Base-by-base conservation (phyloP, 1,140 invertebrate species). In the Penaeus indicus region DNA sequence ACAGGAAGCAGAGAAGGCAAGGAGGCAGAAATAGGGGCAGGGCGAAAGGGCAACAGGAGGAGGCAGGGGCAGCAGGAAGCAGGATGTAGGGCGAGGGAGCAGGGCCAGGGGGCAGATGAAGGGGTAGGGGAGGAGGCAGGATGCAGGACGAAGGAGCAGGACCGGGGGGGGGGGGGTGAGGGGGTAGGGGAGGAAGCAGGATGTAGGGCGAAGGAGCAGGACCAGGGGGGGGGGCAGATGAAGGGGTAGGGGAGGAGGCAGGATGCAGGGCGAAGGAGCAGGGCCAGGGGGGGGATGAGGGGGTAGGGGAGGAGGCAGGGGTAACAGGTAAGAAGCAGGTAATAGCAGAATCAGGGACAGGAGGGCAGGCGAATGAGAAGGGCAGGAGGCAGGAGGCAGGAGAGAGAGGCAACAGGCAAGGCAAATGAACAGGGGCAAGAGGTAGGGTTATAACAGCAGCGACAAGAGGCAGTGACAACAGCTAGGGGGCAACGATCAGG, bases 11-110 rank as follows among this genome's bases (percentile, higher is more conserved):
- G 38, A 79, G 77, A 42, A 42, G 47, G 77, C 32, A 47, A 47
- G 38, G 22, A 69, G 21, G 60, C n/a, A 21, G 22, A 69, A 13
- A n/a, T 1, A 69, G 22, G 32, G 67, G 32, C n/a, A 69, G 22
- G 32, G 67, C 11, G 42, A 80, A 21, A n/a, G 78, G 54, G 78
- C 32, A 47, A n/a, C 18, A 47, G 38, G 16, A 47, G n/a, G 78
- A 80, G 78, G 22, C 27, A 80, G 22, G n/a, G 78, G 47, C 25
- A 80, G 78, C 16, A 47, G 54, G 38, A 47, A 80, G 42, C 32
- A 47, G 47, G 78, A 80, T 10, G 5, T 19, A 27, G 54, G 25
- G 75, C 22, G 27, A 38, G n/a, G 22, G 10, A 38, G 18, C 38
- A 38, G 13, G 32, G n/a, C 1, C 38, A 19, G 47, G 13, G 11